Evolutionary conservation across 2,797 vertebrate genomes (phyloP).

Genomic region (Coilia nasus): DNA sequence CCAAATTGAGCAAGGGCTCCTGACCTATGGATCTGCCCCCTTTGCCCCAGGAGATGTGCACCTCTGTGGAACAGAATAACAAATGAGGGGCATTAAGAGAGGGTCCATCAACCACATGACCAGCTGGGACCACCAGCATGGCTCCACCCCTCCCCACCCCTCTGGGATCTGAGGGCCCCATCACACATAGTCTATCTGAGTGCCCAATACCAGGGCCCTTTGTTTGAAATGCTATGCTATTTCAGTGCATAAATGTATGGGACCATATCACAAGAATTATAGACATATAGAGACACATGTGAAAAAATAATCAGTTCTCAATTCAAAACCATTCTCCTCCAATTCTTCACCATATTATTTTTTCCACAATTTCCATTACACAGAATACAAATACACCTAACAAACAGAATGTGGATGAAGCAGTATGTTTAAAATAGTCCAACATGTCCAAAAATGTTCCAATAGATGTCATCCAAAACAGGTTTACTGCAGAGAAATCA

Average conservation of each 20-base stretch:
- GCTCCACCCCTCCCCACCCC: not conserved
- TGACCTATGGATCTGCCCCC: not conserved
- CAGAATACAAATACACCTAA: not conserved
- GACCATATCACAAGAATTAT: not conserved
- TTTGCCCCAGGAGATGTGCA: slow-evolving; percentile 2
- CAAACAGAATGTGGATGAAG: not conserved
- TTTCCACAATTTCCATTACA: not conserved
- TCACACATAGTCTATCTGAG: not conserved
- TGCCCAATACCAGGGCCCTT: not conserved
- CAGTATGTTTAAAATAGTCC: not conserved
- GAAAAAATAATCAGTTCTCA: not conserved
- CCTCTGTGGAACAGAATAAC: slow-evolving; percentile 51
- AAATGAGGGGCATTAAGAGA: slow-evolving; percentile 66
- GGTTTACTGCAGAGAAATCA: too few relatives aligned
- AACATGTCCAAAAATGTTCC: not conserved
- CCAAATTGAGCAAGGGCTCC: slow-evolving; percentile 9
- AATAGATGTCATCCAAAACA: too few relatives aligned
- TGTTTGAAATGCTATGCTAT: not conserved
- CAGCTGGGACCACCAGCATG: slow-evolving; percentile 62
- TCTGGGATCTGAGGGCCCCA: not conserved
- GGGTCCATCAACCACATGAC: slow-evolving; percentile 44
- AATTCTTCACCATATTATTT: not conserved
- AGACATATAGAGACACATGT: not conserved
- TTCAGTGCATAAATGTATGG: not conserved
- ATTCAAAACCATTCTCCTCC: not conserved